Evolutionary conservation across 2,113 vertebrate species (phyloP).

Genomic region (Pantherophis guttatus): DNA sequence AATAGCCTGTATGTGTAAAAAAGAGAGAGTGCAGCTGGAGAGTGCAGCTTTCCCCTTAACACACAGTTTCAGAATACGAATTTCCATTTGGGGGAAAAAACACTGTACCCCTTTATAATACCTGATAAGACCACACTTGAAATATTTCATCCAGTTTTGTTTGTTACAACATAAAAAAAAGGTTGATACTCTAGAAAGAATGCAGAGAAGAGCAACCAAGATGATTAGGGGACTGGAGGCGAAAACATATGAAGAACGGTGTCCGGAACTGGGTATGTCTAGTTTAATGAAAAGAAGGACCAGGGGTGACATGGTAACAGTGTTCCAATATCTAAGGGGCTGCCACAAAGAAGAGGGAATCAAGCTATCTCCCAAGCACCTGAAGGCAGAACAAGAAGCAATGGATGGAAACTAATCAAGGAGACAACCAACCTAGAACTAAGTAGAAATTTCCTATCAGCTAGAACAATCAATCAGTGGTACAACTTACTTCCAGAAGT

Average conservation of each 20-base stretch:
- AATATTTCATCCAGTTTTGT: not conserved
- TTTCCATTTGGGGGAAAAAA: not conserved
- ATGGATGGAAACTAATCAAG: not conserved
- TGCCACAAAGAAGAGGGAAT: not conserved
- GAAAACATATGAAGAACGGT: not conserved
- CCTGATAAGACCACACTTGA: not conserved
- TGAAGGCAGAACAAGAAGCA: not conserved
- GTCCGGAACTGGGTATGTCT: not conserved
- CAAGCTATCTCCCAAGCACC: not conserved
- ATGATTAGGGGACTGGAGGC: not conserved
- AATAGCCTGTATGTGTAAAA: no score
- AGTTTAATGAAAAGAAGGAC: not conserved
- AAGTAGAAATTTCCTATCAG: not conserved
- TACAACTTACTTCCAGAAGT: not conserved
- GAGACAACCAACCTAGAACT: not conserved
- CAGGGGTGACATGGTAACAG: not conserved
- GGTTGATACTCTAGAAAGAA: not conserved
- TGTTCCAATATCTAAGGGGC: not conserved
- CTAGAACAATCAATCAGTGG: not conserved
- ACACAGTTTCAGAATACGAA: not conserved
- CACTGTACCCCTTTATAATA: not conserved
- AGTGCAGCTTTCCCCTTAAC: not conserved
- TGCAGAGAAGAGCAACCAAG: not conserved
- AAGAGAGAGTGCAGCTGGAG: not conserved
- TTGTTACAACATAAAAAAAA: not conserved